phyloP scores from a whole-genome alignment of 2,888 invertebrate genomes.

The Apodemia duryi region DNA sequence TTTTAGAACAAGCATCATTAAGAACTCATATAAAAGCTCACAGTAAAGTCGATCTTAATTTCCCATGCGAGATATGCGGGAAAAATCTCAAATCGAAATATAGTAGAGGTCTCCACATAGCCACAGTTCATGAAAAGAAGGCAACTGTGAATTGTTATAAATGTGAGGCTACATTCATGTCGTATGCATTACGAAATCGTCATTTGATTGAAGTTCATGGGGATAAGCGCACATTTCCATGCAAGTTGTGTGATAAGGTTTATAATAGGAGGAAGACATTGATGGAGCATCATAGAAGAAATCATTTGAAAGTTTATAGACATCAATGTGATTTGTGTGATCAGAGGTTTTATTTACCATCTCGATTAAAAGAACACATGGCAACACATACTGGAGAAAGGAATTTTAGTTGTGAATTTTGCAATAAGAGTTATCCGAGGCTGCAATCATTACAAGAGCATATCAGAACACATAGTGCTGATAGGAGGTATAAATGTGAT shows the following conservation, averaged over 20 bases:
- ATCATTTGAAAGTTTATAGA: slow-evolving; percentile 57
- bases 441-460: slow-evolving; percentile 79
- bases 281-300: slow-evolving; percentile 58
- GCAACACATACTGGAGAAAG: slow-evolving; percentile 74
- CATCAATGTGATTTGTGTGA: slow-evolving; percentile 67
- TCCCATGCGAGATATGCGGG: slow-evolving; percentile 71
- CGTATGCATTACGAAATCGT: slow-evolving; percentile 54
- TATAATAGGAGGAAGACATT: slow-evolving; percentile 62
- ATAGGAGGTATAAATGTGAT: slow-evolving; percentile 75
- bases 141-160: slow-evolving; percentile 63
- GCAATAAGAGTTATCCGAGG: slow-evolving; percentile 79
- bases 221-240: slow-evolving; percentile 59
- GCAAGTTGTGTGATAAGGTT: slow-evolving; percentile 60
- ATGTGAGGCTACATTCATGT: slow-evolving; percentile 59
- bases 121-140: slow-evolving; percentile 63
- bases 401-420: slow-evolving; percentile 75
- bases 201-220: slow-evolving; percentile 65
- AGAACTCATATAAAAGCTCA: slow-evolving; percentile 63
- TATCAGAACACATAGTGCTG: slow-evolving; percentile 72
- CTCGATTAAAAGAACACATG: slow-evolving; percentile 67
- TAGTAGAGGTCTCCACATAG: slow-evolving; percentile 56
- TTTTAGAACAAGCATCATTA: slow-evolving; percentile 63
- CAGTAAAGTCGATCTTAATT: slow-evolving; percentile 64
- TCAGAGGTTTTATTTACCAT: slow-evolving; percentile 65
- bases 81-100: slow-evolving; percentile 64